A percentile compares a stretch with the other conserved stretches of the same genome.
Evolutionary conservation across 2,797 vertebrate genomes (phyloP).

Genomic region (Pseudochirops corinnae): DNA sequence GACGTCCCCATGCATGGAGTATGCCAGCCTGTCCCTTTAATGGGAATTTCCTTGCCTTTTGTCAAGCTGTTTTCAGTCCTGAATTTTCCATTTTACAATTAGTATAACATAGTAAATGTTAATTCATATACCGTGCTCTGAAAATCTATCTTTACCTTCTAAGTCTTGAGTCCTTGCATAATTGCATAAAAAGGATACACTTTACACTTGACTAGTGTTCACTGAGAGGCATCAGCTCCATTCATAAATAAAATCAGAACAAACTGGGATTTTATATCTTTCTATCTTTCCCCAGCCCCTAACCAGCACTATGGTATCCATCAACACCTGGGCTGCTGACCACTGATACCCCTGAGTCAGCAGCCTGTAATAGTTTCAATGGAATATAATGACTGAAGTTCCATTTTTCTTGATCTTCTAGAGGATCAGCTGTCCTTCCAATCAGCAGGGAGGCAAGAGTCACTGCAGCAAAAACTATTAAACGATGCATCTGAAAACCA

Average conservation of each 20-base stretch:
- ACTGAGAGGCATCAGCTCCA: background rate
- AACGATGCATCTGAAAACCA: conserved; percentile 40
- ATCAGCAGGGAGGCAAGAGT: background rate
- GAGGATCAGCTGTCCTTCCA: conserved; percentile 25
- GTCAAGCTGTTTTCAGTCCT: conserved; percentile 24
- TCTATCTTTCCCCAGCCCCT: background rate
- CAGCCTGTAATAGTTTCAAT: background rate
- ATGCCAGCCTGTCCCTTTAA: background rate
- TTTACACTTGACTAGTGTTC: background rate
- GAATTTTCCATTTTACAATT: conserved; percentile 45
- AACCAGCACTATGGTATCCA: background rate
- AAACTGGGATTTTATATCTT: background rate
- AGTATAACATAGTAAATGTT: conserved; percentile 44
- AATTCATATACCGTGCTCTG: conserved; percentile 44
- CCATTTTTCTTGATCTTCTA: background rate
- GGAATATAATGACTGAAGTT: background rate
- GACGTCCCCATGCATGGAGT: background rate
- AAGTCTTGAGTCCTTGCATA: conserved; percentile 32
- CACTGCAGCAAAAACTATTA: conserved; percentile 11
- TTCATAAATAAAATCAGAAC: conserved; percentile 23
- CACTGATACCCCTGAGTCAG: conserved; percentile 35
- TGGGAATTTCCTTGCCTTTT: background rate
- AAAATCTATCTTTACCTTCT: background rate
- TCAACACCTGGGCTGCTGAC: background rate
- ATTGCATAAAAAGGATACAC: background rate